Percentiles rank a stretch among this genome's conserved stretches.
Evolutionary conservation across 2,888 invertebrate genomes (phyloP).

Genomic region (Amiota minor): DNA sequence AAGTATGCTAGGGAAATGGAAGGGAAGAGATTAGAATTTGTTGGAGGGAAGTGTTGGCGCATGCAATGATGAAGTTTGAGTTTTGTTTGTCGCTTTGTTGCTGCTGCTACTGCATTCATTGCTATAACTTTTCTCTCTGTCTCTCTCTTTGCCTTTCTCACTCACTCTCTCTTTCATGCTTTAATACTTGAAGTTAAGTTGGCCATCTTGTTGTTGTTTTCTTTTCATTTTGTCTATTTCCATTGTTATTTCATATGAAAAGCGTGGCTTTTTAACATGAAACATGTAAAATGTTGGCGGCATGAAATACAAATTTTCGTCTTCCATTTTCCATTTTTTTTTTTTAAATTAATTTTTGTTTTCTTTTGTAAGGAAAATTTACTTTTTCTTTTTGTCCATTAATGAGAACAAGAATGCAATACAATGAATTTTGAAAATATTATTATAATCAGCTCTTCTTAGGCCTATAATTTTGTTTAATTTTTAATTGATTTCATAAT

Average conservation of each 20-base stretch:
- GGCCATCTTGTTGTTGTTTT: background rate
- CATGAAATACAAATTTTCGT: constrained; percentile 16
- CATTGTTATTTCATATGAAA: constrained; percentile 15
- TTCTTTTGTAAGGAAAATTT: background rate
- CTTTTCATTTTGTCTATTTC: constrained; percentile 12
- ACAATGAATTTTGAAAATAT: too few relatives aligned
- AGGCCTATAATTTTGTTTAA: too few relatives aligned
- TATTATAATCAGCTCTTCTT: too few relatives aligned
- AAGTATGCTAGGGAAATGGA: background rate
- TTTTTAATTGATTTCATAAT: too few relatives aligned
- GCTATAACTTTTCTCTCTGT: background rate
- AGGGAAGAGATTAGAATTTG: constrained; percentile 16
- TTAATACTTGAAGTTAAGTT: too few relatives aligned
- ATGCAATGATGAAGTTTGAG: constrained; percentile 22
- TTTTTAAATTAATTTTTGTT: background rate
- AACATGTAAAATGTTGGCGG: constrained; percentile 52
- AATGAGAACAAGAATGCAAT: background rate
- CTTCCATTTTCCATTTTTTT: background rate
- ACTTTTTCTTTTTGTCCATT: background rate
- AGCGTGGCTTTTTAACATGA: constrained; percentile 50
- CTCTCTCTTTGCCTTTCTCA: background rate
- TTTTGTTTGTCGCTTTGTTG: background rate
- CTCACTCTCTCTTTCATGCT: constrained; percentile 23
- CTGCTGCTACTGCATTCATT: background rate
- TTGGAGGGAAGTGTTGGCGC: constrained; percentile 10